Evolutionary conservation across 2,797 vertebrate species (phyloP), one percentile per base, ranked within the genome.

Genomic region (Ptychobarbus kaznakovi): DNA sequence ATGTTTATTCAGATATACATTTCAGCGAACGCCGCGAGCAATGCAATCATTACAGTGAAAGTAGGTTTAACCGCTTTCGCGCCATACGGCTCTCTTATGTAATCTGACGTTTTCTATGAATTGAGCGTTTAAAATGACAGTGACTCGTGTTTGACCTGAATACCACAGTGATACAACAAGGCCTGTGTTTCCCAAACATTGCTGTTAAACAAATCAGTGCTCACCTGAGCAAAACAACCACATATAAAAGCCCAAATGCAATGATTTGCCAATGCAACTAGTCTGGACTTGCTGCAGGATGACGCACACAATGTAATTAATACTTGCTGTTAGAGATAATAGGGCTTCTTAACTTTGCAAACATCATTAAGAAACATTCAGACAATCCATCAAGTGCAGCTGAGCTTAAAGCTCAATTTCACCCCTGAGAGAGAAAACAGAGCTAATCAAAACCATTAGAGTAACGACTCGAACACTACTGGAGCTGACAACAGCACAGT

Each of bases 111-210:
- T 44, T 78, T 25, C 38, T 5, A 18, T 42, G 9, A 79, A 79
- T 44, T 18, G 13, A 56, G 5, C 42, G 9, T 35, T 75, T 35
- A 53, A 53, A 75, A 51, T 3, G 46, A 35, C 46, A 53, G 3
- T 1, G 3, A 32, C 28, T 28, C 11, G 0, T 63, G 56, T 79
- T 28, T 65, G 77, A 79, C 76, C 76, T 46, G 13, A 44, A 63
- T 46, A 63, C 58, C 38, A 25, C 18, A 53, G 74, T 38, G 32
- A 76, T 56, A 20, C 49, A 76, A 76, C 32, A 76, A 75, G 32
- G 3, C 25, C 16, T 20, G 15, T 1, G 28, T 20, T 16, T 28
- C 9, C 6, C 72, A 35, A 74, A 51, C 5, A 5, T 22, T 8
- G 20, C 18, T 22, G 49, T 18, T 38, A n/a, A 38, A 56, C 32